phyloP scores from a whole-genome alignment of 2,888 invertebrate species.

The Eupelmus urozonus region DNA sequence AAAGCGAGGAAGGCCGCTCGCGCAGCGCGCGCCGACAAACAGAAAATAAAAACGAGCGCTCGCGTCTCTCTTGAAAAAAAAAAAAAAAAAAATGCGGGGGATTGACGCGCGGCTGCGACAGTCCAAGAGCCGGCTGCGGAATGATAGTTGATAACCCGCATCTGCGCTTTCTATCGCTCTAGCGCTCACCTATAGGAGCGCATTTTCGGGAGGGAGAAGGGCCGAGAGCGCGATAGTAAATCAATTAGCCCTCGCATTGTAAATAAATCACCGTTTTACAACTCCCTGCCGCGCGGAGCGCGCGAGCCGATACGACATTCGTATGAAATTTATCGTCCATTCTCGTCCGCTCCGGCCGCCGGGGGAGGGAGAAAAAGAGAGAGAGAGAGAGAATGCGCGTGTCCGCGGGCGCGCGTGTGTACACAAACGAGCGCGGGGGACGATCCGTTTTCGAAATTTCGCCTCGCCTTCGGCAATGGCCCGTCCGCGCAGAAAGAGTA shows the following conservation, averaged over 20 bases:
- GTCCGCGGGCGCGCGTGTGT: neutral
- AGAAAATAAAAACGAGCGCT: conserved; percentile 11
- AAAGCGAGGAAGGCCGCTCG: conserved; percentile 44
- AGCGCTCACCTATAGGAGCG: neutral
- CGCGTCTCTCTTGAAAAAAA: too few relatives aligned
- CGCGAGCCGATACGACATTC: conserved; percentile 70
- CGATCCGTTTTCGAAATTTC: conserved; percentile 40
- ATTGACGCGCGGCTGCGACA: conserved; percentile 1
- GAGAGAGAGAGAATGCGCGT: conserved; percentile 6
- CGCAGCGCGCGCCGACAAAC: neutral
- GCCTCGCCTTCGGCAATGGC: conserved; percentile 23
- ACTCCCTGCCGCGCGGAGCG: conserved; percentile 67
- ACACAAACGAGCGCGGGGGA: neutral
- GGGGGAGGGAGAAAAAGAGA: conserved; percentile 50
- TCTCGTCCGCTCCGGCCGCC: conserved; percentile 63
- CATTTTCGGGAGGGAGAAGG: too few relatives aligned
- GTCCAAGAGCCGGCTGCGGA: neutral
- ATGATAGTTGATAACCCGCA: conserved; percentile 56
- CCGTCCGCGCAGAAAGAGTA: neutral
- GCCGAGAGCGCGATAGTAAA: conserved; percentile 70
- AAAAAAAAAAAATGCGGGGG: neutral
- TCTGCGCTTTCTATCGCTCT: conserved; percentile 14
- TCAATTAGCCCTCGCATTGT: conserved; percentile 76
- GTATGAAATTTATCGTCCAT: conserved; percentile 74
- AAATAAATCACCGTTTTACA: conserved; percentile 77